Percentiles rank a stretch among this genome's conserved stretches.
Evolutionary conservation across 2,888 invertebrate species (phyloP).

Genomic region (Chymomyza amoena): DNA sequence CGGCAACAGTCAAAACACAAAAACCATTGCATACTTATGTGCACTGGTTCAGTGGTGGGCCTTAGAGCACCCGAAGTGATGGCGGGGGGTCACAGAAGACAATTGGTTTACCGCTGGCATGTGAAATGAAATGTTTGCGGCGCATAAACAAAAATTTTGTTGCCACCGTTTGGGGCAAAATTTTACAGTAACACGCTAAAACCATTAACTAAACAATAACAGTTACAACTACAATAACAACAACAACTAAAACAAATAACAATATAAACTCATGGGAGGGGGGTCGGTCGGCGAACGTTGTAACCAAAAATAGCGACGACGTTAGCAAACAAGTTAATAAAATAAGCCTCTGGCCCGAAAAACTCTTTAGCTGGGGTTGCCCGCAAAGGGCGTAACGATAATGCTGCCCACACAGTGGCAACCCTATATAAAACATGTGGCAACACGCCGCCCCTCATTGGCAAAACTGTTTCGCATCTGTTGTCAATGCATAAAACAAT

Average conservation of each 20-base stretch:
- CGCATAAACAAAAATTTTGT: constrained; percentile 65
- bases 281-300: not conserved
- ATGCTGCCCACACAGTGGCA: not conserved
- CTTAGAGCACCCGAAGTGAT: not conserved
- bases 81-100: no score
- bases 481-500: constrained; percentile 72
- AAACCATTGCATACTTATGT: constrained; percentile 49
- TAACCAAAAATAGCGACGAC: constrained; percentile 36
- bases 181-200: constrained; percentile 60
- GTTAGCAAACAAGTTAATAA: constrained; percentile 56
- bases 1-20: constrained; percentile 9
- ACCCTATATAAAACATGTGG: not conserved
- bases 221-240: constrained; percentile 47
- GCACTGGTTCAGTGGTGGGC: constrained; percentile 9
- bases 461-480: constrained; percentile 12
- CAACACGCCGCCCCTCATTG: constrained; percentile 54
- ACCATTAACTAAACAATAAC: constrained; percentile 65
- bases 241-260: constrained; percentile 2
- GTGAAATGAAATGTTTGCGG: constrained; percentile 68
- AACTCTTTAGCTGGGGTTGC: not conserved
- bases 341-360: constrained; percentile 45
- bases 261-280: constrained; percentile 10
- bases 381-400: not conserved
- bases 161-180: constrained; percentile 37
- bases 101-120: constrained; percentile 19